Evolutionary conservation across 2,888 invertebrate genomes (phyloP).

Genomic region (Octonoba sinensis): DNA sequence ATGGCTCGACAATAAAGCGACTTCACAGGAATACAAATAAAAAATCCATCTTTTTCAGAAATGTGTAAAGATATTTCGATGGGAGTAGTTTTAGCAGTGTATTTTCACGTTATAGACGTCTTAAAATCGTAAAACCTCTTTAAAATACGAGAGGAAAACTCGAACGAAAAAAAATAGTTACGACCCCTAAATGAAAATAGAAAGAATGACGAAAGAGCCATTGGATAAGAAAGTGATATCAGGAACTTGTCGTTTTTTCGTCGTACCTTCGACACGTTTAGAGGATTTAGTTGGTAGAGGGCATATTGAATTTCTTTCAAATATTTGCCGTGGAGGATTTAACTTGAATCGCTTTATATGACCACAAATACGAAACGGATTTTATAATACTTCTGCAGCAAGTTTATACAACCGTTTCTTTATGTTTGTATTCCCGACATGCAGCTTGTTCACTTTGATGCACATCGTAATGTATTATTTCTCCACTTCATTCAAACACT

Average conservation of each 20-base stretch:
- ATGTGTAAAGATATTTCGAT: slow-evolving; percentile 16
- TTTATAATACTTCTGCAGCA: too few species aligned
- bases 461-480: too few species aligned
- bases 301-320: slow-evolving; percentile 56
- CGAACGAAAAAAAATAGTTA: slow-evolving; percentile 16
- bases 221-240: slow-evolving; percentile 53
- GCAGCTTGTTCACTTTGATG: too few species aligned
- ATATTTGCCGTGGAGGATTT: slow-evolving; percentile 45
- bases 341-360: slow-evolving; percentile 24
- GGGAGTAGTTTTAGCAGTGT: slow-evolving; percentile 11
- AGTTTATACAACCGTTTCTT: too few species aligned
- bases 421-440: too few species aligned
- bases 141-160: slow-evolving; percentile 33
- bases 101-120: slow-evolving; percentile 27
- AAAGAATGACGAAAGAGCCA: slow-evolving; percentile 3
- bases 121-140: slow-evolving; percentile 31
- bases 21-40: too few species aligned
- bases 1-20: slow-evolving; percentile 9
- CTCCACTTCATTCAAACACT: too few species aligned
- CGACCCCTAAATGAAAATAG: slow-evolving; percentile 6
- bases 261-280: slow-evolving; percentile 34
- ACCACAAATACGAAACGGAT: slow-evolving; percentile 42
- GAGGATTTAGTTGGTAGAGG: slow-evolving; percentile 53
- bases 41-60: background rate
- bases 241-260: slow-evolving; percentile 26